Conservation (phyloP, 2,797 vertebrate genomes). For the Diceros bicornis region DNA sequence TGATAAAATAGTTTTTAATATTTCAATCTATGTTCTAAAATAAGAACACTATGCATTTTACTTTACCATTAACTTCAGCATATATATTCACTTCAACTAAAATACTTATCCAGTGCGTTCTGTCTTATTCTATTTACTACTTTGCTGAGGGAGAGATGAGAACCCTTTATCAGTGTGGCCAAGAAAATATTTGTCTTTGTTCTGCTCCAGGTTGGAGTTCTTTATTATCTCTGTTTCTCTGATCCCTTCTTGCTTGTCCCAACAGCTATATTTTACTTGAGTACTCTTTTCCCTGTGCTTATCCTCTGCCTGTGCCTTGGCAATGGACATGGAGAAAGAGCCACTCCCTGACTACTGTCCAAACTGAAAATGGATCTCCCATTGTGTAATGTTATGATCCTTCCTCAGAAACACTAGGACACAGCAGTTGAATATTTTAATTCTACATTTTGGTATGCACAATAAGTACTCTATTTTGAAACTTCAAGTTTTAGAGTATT, state of each 20-base stretch:
- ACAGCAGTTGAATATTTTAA: neutral
- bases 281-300: neutral
- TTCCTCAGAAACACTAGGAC: neutral
- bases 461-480: constrained; percentile 43
- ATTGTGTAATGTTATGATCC: neutral
- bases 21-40: neutral
- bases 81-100: neutral
- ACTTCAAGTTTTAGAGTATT: neutral
- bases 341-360: neutral
- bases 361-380: neutral
- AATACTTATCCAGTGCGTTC: neutral
- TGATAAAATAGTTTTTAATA: constrained; percentile 45
- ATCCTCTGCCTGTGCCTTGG: neutral
- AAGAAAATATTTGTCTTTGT: neutral
- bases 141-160: constrained; percentile 27
- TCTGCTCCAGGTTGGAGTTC: neutral
- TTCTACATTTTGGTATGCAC: neutral
- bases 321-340: neutral
- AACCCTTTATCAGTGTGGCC: neutral
- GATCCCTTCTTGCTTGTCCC: neutral
- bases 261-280: neutral
- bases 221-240: neutral
- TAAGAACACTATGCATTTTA: constrained; percentile 13
- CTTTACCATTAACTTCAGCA: neutral
- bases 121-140: constrained; percentile 15